Evolutionary conservation across 2,797 vertebrate genomes (phyloP).

Genomic region (Gymnopithys bicolor): DNA sequence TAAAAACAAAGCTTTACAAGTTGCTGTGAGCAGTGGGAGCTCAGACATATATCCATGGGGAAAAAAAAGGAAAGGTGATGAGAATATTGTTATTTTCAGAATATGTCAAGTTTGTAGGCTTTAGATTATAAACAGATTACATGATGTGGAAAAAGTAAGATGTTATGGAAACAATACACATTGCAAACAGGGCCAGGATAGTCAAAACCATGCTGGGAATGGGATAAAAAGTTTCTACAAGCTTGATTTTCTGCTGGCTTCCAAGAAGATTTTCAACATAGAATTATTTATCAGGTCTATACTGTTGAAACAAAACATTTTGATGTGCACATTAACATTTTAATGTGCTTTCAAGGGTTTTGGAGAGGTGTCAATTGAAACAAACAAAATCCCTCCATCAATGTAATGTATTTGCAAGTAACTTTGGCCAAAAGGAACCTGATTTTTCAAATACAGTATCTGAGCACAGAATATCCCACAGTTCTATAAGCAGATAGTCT

Average conservation of each 20-base stretch:
- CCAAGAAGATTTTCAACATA: neutral
- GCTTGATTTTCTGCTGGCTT: neutral
- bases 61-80: neutral
- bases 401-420: neutral
- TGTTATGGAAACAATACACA: neutral
- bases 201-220: neutral
- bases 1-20: conserved; percentile 21
- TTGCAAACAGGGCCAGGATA: neutral
- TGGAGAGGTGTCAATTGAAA: neutral
- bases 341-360: neutral
- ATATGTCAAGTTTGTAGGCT: neutral
- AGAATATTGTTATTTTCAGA: neutral
- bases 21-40: neutral
- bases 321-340: neutral
- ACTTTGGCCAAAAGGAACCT: neutral
- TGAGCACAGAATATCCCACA: neutral
- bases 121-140: neutral
- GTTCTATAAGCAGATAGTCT: neutral
- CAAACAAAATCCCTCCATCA: rapidly evolving
- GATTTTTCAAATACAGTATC: neutral
- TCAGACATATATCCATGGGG: neutral
- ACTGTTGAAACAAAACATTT: neutral
- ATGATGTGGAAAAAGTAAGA: neutral
- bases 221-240: neutral
- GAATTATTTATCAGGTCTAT: neutral